Percentiles rank a stretch among this genome's conserved stretches.
Evolutionary conservation across 2,888 invertebrate species (phyloP).

Genomic region (Eupithecia exiguata): DNA sequence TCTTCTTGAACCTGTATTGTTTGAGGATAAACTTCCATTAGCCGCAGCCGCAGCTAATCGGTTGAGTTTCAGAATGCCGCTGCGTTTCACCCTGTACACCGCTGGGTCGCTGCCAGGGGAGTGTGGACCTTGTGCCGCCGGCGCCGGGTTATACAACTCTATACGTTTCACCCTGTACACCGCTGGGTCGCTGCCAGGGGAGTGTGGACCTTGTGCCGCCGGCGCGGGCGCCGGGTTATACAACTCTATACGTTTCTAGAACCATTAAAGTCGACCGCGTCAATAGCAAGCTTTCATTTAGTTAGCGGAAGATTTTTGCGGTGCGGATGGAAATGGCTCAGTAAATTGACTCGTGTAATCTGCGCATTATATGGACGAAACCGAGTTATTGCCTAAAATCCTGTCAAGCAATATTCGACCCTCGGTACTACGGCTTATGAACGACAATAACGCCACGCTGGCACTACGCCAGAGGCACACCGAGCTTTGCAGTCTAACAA

Average conservation of each 20-base stretch:
- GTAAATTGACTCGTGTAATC: not conserved
- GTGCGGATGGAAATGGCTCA: not conserved
- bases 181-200: conserved; percentile 29
- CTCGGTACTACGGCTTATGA: conserved; percentile 17
- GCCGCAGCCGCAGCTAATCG: conserved; percentile 39
- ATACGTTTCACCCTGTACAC: not conserved
- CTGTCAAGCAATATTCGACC: conserved; percentile 7
- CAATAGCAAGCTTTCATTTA: not conserved
- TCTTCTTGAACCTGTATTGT: conserved; percentile 38
- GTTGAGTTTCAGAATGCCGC: conserved; percentile 30
- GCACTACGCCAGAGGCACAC: conserved; percentile 29
- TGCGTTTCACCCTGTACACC: conserved; percentile 25
- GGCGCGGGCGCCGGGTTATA: not conserved
- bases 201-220: conserved; percentile 27
- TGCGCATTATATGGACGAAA: not conserved
- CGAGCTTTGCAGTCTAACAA: conserved; percentile 23
- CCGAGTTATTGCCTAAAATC: conserved; percentile 11
- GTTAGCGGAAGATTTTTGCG: not conserved
- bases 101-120: conserved; percentile 32
- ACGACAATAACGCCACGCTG: conserved; percentile 15
- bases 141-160: not conserved
- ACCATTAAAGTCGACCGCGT: not conserved
- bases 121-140: conserved; percentile 23
- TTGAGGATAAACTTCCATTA: conserved; percentile 35
- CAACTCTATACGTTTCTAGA: not conserved